Conservation (phyloP, 2,113 vertebrate genomes). For the Lutjanus erythropterus region DNA sequence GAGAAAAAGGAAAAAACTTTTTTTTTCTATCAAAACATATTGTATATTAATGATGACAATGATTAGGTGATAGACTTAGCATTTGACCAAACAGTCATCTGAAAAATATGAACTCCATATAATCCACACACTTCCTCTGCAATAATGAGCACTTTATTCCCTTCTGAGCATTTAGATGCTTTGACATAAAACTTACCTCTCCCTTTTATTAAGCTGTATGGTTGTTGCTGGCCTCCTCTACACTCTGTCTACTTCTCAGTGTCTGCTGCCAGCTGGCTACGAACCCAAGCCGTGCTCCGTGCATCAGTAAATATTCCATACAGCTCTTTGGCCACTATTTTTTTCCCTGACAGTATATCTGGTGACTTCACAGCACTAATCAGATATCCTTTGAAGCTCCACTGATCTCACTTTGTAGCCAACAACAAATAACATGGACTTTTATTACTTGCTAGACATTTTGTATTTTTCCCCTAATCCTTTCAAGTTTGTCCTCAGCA, state of each 20-base stretch:
- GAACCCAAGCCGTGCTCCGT: slow-evolving; percentile 40
- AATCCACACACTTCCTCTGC: not conserved
- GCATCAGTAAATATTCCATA: slow-evolving; percentile 78
- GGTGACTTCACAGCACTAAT: slow-evolving; percentile 86
- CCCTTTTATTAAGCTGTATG: slow-evolving; percentile 35
- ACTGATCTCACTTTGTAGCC: slow-evolving; percentile 88
- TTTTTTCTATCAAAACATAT: not conserved
- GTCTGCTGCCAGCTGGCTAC: slow-evolving; percentile 69
- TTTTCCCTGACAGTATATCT: slow-evolving; percentile 79
- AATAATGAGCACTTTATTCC: slow-evolving; percentile 58
- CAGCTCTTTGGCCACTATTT: slow-evolving; percentile 64
- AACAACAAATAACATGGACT: slow-evolving; percentile 87
- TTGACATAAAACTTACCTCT: slow-evolving; percentile 61
- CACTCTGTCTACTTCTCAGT: slow-evolving; percentile 35
- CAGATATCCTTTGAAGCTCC: slow-evolving; percentile 90
- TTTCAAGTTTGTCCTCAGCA: slow-evolving; percentile 75
- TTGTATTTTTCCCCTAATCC: slow-evolving; percentile 68
- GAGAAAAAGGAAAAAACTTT: not conserved
- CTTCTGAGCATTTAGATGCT: slow-evolving; percentile 30
- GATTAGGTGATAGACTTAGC: slow-evolving; percentile 23
- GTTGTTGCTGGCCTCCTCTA: slow-evolving; percentile 28
- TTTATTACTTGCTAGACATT: slow-evolving; percentile 80
- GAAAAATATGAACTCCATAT: slow-evolving; percentile 15
- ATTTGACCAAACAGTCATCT: slow-evolving; percentile 19
- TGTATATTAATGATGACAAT: not conserved